Percentiles rank a stretch among this genome's conserved stretches.
Conservation (phyloP, 2,888 invertebrate species). For the Stenoptilia bipunctidactyla region DNA sequence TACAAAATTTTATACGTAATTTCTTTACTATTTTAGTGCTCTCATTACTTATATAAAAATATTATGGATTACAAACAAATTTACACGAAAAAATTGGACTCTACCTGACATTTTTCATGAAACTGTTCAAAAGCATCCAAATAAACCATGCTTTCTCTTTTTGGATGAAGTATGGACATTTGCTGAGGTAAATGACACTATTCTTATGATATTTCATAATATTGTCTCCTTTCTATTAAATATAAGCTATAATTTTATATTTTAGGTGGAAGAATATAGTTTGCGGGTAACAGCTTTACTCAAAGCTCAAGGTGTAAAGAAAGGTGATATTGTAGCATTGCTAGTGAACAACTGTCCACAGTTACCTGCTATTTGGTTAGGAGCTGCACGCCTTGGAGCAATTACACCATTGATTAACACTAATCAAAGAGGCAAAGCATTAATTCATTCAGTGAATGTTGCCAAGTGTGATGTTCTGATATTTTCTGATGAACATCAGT, state of each 20-base stretch:
- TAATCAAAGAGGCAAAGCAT: constrained; percentile 85
- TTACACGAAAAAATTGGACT: constrained; percentile 78
- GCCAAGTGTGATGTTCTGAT: constrained; percentile 89
- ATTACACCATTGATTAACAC: constrained; percentile 93
- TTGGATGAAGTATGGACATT: constrained; percentile 91
- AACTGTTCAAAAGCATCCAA: constrained; percentile 81
- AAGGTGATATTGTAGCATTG: constrained; percentile 90
- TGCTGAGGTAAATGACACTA: constrained; percentile 82
- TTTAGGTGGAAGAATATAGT: constrained; percentile 86
- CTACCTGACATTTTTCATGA: constrained; percentile 85
- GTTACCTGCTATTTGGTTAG: constrained; percentile 93
- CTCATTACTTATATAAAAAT: constrained; percentile 77
- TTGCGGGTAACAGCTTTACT: constrained; percentile 87
- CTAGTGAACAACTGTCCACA: constrained; percentile 93
- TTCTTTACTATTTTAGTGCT: constrained; percentile 73
- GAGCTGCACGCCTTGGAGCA: constrained; percentile 88
- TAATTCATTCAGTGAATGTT: constrained; percentile 89
- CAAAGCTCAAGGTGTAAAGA: constrained; percentile 82
- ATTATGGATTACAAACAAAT: constrained; percentile 72
- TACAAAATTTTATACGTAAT: neutral
- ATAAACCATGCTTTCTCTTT: constrained; percentile 85
- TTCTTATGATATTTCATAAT: too few species aligned
- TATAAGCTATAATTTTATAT: neutral
- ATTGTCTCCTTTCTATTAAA: neutral
- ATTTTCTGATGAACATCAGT: constrained; percentile 78